Evolutionary conservation across 2,888 invertebrate genomes (phyloP).

Genomic region (Agonopterix subpropinquella): DNA sequence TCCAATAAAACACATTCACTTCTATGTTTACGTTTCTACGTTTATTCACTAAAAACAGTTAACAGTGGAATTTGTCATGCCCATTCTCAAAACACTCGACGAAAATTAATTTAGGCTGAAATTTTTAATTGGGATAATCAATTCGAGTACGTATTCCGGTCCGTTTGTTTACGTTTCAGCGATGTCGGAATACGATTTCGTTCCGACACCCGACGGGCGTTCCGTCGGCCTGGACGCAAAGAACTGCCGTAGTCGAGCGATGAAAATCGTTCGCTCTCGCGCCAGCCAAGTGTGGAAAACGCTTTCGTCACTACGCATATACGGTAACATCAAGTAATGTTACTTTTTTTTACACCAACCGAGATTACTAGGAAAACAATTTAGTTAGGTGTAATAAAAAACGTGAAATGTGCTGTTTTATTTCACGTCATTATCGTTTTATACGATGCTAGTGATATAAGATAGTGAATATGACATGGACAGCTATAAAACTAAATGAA

Average conservation of each 20-base stretch:
- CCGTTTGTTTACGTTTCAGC: constrained; percentile 43
- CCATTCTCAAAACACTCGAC: too few species aligned
- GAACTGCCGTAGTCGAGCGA: constrained; percentile 32
- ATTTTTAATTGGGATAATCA: not conserved
- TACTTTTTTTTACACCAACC: constrained; percentile 12
- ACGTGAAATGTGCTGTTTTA: not conserved
- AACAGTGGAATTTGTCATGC: too few species aligned
- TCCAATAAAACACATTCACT: too few species aligned
- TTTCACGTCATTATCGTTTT: constrained; percentile 1
- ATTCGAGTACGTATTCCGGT: not conserved
- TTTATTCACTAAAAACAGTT: too few species aligned
- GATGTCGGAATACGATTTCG: constrained; percentile 17
- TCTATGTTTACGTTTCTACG: too few species aligned
- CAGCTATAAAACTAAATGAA: too few species aligned
- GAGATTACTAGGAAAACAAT: constrained; percentile 10
- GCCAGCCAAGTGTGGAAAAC: constrained; percentile 48
- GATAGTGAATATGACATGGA: too few species aligned
- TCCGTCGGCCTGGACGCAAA: constrained; percentile 18
- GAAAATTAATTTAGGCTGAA: not conserved
- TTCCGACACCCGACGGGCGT: constrained; percentile 21
- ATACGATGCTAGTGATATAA: not conserved
- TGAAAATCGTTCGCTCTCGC: constrained; percentile 38
- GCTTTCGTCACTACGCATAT: constrained; percentile 37
- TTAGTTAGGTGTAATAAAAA: constrained; percentile 3
- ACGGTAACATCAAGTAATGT: constrained; percentile 13